Conservation (phyloP, 1,140 invertebrate species). For the Tetragnatha versicolor region DNA sequence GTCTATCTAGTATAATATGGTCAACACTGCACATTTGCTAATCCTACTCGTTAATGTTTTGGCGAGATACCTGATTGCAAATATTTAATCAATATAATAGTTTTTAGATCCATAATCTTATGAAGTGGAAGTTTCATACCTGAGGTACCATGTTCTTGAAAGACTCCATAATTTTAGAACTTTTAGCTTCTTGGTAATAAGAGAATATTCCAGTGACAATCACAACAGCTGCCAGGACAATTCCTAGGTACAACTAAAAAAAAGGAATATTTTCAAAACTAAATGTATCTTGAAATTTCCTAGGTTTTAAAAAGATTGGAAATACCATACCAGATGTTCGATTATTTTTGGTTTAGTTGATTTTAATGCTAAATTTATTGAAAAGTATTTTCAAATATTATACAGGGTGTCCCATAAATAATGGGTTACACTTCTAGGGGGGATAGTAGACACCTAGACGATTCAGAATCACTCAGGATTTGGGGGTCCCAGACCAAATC, state of each 20-base stretch:
- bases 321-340: neutral
- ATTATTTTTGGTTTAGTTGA: neutral
- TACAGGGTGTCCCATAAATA: too few species aligned
- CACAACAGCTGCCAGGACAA: constrained; percentile 92
- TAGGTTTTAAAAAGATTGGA: neutral
- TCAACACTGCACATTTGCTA: neutral
- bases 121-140: too few species aligned
- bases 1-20: neutral
- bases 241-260: constrained; percentile 83
- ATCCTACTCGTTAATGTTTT: neutral
- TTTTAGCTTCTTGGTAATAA: constrained; percentile 97
- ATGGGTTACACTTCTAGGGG: too few species aligned
- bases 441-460: too few species aligned
- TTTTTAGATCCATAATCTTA: too few species aligned
- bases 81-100: too few species aligned
- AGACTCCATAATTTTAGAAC: constrained; percentile 77
- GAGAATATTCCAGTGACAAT: constrained; percentile 97
- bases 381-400: too few species aligned
- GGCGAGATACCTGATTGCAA: too few species aligned
- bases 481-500: too few species aligned
- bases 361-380: neutral
- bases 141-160: constrained; percentile 70
- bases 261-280: neutral
- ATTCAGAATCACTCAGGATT: too few species aligned
- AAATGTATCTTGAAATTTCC: neutral